These are phyloP conservation scores for Macrophya alboannulata DNA, from an alignment of 2,888 invertebrate species.

Conservation along the genomic window DNA sequence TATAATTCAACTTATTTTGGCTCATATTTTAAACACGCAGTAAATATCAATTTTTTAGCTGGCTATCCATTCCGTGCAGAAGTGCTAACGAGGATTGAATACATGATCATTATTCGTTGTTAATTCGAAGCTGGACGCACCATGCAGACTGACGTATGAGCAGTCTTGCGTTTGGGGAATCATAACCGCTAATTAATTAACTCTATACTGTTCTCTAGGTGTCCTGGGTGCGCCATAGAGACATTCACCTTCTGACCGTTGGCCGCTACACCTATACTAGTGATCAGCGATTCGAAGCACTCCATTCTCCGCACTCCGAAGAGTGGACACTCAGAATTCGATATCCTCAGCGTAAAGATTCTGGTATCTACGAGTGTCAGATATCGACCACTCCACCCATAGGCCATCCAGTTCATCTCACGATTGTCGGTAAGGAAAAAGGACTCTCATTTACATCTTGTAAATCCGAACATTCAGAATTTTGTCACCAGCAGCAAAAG, in stretches of 20 bases:
- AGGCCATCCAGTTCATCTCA: conserved; percentile 91
- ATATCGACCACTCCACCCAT: conserved; percentile 95
- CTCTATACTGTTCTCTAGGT: conserved; percentile 81
- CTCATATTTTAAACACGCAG: conserved; percentile 23
- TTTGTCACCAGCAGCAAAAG: not conserved
- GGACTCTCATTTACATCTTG: not conserved
- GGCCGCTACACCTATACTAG: conserved; percentile 90
- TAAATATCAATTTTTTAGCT: not conserved
- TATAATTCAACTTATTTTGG: not conserved
- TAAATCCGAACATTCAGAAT: not conserved
- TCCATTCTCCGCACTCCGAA: conserved; percentile 93
- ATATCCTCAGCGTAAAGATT: conserved; percentile 88
- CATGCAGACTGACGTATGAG: not conserved
- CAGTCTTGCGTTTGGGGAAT: not conserved
- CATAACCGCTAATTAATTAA: conserved; percentile 3
- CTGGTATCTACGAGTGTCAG: conserved; percentile 94
- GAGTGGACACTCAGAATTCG: conserved; percentile 92
- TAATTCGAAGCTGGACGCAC: not conserved
- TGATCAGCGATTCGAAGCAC: conserved; percentile 93
- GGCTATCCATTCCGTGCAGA: not conserved
- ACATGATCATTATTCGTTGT: not conserved
- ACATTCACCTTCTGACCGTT: conserved; percentile 89
- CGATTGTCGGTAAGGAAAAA: conserved; percentile 89
- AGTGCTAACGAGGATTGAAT: not conserved
- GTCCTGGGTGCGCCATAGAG: conserved; percentile 89